Evolutionary conservation across 2,888 invertebrate species (phyloP).

Genomic region (Trachelus tabidus): DNA sequence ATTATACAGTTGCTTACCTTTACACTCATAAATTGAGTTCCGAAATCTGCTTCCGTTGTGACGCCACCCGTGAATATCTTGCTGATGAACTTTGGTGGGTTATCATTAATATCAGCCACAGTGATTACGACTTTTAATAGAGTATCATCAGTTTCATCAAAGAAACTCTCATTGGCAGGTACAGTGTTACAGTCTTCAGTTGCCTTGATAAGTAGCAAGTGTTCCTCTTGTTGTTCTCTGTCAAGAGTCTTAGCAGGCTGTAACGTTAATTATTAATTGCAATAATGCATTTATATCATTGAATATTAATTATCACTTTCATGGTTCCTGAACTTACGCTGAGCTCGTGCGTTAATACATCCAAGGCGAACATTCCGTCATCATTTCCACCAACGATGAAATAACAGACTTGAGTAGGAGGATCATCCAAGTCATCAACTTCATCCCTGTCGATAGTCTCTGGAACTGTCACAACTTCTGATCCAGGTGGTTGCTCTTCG

Average conservation of each 20-base stretch:
- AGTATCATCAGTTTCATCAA: constrained; percentile 75
- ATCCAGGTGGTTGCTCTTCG: constrained; percentile 73
- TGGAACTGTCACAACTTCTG: constrained; percentile 77
- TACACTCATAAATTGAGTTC: constrained; percentile 85
- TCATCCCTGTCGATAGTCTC: constrained; percentile 89
- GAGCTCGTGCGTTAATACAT: constrained; percentile 78
- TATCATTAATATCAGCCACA: constrained; percentile 91
- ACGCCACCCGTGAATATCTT: constrained; percentile 93
- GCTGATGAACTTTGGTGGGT: constrained; percentile 84
- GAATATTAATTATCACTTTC: background rate
- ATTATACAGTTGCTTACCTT: constrained; percentile 69
- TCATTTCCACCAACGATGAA: constrained; percentile 90
- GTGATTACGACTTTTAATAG: constrained; percentile 76
- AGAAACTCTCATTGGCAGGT: constrained; percentile 70
- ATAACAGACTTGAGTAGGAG: constrained; percentile 89
- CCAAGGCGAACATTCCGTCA: constrained; percentile 76
- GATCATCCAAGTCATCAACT: constrained; percentile 84
- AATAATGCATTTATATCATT: constrained; percentile 9
- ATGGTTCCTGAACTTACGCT: constrained; percentile 66
- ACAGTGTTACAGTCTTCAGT: constrained; percentile 81
- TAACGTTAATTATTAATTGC: constrained; percentile 25
- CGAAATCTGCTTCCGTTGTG: constrained; percentile 92
- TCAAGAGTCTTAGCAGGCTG: constrained; percentile 76
- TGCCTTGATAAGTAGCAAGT: constrained; percentile 81
- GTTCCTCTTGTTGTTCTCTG: constrained; percentile 76